phyloP scores from a whole-genome alignment of 2,797 vertebrate species.

The Sebastes iracundus region DNA sequence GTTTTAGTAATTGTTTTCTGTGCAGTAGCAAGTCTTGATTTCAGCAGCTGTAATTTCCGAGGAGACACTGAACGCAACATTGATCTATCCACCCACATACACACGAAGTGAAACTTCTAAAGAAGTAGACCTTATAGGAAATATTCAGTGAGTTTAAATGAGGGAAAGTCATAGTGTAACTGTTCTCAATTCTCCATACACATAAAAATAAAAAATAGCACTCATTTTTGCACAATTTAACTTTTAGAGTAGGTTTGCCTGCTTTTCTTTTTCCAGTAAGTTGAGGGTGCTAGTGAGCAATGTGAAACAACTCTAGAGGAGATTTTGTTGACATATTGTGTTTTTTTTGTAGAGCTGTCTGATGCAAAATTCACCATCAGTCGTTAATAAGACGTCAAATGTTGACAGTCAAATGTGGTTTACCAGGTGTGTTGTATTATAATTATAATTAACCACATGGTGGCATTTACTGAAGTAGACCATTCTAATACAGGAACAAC shows the following conservation, averaged over 20 bases:
- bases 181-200: not conserved
- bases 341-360: not conserved
- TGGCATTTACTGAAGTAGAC: too few relatives aligned
- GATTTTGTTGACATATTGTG: not conserved
- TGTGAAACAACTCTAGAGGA: not conserved
- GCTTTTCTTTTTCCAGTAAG: not conserved
- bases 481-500: not conserved
- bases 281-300: not conserved
- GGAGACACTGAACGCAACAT: constrained; percentile 9
- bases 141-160: not conserved
- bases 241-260: not conserved
- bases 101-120: constrained; percentile 17
- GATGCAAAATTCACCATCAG: not conserved
- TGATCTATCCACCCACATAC: not conserved
- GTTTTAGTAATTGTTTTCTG: not conserved
- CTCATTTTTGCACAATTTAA: not conserved
- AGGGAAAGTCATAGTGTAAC: rapidly evolving
- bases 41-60: rapidly evolving
- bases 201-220: too few relatives aligned
- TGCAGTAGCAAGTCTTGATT: not conserved
- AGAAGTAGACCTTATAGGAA: not conserved
- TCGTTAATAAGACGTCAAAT: too few relatives aligned
- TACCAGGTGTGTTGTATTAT: too few relatives aligned
- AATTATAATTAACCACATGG: not conserved
- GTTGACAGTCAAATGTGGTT: not conserved